Conservation (phyloP, 2,797 vertebrate species). For the Cheracebus regulus region DNA sequence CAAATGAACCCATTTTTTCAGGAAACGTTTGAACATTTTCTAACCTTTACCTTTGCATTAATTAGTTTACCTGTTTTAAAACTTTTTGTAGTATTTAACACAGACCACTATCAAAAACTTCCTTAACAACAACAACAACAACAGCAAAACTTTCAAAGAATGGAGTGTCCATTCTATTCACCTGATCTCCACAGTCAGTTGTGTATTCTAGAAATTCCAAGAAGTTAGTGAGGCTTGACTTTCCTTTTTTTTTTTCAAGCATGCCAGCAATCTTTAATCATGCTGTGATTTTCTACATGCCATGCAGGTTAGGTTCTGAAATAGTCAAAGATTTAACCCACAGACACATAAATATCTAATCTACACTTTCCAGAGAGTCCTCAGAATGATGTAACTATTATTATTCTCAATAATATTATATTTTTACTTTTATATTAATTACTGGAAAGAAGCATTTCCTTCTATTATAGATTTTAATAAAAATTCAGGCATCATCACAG, state of each 20-base stretch:
- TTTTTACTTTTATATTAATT: background rate
- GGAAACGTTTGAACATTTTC: background rate
- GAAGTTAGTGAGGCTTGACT: slow-evolving; percentile 64
- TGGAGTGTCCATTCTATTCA: slow-evolving; percentile 55
- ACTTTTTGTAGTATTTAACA: background rate
- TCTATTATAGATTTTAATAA: slow-evolving; percentile 21
- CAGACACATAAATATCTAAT: background rate
- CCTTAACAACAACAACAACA: background rate
- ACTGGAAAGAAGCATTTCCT: slow-evolving; percentile 20
- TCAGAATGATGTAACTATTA: background rate
- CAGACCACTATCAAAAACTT: background rate
- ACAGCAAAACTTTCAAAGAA: slow-evolving; percentile 34
- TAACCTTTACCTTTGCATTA: background rate
- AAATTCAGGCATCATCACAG: background rate
- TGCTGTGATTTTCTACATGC: slow-evolving; percentile 58
- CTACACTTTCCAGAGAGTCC: background rate
- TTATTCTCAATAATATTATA: background rate
- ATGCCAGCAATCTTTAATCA: slow-evolving; percentile 64
- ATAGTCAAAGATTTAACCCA: slow-evolving; percentile 19
- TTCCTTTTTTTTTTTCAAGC: slow-evolving; percentile 52
- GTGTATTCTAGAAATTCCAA: slow-evolving; percentile 77
- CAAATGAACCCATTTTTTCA: background rate
- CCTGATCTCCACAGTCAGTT: slow-evolving; percentile 43
- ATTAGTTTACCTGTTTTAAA: slow-evolving; percentile 31
- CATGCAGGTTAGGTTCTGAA: slow-evolving; percentile 57